A percentile compares a stretch with the other conserved stretches of the same genome.
These are phyloP conservation scores for Drosophila putrida DNA, from an alignment of 2,888 invertebrate species.

Conservation along the genomic window DNA sequence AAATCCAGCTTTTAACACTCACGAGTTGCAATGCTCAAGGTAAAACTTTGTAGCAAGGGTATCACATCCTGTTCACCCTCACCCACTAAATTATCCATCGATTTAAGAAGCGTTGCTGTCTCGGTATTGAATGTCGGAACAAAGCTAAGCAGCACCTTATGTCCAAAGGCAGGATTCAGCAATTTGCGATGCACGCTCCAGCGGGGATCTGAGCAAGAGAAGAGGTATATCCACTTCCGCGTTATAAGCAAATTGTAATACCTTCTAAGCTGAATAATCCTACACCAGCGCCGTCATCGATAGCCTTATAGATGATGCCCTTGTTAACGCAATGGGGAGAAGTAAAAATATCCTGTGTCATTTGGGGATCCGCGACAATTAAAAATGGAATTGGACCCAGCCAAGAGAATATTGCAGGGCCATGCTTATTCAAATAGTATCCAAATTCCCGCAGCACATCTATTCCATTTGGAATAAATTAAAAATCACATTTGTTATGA, in stretches of 20 bases:
- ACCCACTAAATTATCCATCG: constrained; percentile 40
- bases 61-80: constrained; percentile 70
- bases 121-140: constrained; percentile 81
- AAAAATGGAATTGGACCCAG: constrained; percentile 83
- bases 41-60: constrained; percentile 72
- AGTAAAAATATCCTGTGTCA: constrained; percentile 79
- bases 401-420: constrained; percentile 78
- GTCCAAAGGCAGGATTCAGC: constrained; percentile 82
- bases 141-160: constrained; percentile 81
- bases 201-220: constrained; percentile 65
- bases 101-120: constrained; percentile 58
- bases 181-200: constrained; percentile 82
- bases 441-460: constrained; percentile 69
- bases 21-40: constrained; percentile 81
- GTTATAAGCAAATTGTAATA: constrained; percentile 24
- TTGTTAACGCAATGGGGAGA: constrained; percentile 82
- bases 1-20: constrained; percentile 39
- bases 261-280: constrained; percentile 81
- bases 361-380: constrained; percentile 79
- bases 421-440: constrained; percentile 63
- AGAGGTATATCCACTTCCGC: neutral
- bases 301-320: constrained; percentile 75
- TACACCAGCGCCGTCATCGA: constrained; percentile 80
- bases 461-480: constrained; percentile 24
- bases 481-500: neutral